phyloP scores from a whole-genome alignment of 2,113 vertebrate species.

The Scomber scombrus region DNA sequence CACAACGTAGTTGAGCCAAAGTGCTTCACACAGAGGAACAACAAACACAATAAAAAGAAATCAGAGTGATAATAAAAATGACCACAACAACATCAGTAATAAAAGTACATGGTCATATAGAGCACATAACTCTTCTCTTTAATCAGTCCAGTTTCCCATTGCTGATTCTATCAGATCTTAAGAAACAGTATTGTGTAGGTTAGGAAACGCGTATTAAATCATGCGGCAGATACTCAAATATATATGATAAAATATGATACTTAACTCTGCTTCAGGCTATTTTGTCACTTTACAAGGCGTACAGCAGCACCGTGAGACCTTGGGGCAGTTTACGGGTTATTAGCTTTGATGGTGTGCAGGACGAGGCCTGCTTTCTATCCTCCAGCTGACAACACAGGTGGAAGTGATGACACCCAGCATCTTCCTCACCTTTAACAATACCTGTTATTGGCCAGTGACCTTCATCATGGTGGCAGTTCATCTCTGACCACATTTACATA shows the following conservation, averaged over 20 bases:
- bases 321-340: not conserved
- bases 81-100: too few relatives aligned
- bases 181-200: too few relatives aligned
- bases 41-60: too few relatives aligned
- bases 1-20: too few relatives aligned
- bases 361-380: not conserved
- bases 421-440: not conserved
- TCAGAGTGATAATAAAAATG: too few relatives aligned
- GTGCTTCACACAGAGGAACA: too few relatives aligned
- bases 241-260: too few relatives aligned
- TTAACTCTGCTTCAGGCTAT: not conserved
- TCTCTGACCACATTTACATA: not conserved
- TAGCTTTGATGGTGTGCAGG: slow-evolving; percentile 1
- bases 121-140: not conserved
- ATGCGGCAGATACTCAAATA: not conserved
- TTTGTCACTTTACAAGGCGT: not conserved
- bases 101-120: too few relatives aligned
- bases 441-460: not conserved
- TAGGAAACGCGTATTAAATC: not conserved
- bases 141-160: not conserved
- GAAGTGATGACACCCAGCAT: not conserved
- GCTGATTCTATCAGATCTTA: not conserved
- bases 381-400: not conserved
- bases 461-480: not conserved
- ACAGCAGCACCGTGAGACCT: not conserved